Evolutionary conservation across 2,888 invertebrate genomes (phyloP).

Genomic region (Chaetogeoica ovagalla): DNA sequence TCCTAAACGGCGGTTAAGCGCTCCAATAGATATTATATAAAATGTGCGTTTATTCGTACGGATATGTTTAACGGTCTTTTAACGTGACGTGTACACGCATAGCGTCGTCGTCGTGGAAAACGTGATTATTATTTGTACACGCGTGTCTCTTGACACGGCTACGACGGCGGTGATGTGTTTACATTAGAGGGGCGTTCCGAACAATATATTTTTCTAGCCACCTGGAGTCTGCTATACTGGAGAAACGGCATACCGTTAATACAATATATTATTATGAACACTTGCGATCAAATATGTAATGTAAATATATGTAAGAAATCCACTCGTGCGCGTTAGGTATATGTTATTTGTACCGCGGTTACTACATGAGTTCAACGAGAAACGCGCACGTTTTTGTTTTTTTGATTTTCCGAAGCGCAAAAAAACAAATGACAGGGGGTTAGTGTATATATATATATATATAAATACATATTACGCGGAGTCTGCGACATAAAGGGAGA

Average conservation of each 20-base stretch:
- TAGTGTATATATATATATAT: no score
- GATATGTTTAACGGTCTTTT: conserved; percentile 22
- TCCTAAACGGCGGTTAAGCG: conserved; percentile 29
- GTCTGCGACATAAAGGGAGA: no score
- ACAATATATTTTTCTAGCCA: not conserved
- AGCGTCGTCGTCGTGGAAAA: not conserved
- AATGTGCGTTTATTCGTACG: not conserved
- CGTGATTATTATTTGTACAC: not conserved
- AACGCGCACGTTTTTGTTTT: no score
- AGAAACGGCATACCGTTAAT: no score
- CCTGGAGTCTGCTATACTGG: not conserved
- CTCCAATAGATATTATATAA: not conserved
- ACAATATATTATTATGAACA: not conserved
- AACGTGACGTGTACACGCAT: not conserved
- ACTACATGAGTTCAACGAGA: no score
- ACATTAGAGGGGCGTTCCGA: conserved; percentile 12
- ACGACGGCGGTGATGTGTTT: not conserved
- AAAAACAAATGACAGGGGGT: no score
- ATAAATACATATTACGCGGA: no score
- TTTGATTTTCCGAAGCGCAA: no score
- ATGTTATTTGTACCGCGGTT: no score
- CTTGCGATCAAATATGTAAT: not conserved
- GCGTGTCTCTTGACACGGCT: no score
- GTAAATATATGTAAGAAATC: no score
- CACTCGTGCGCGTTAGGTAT: no score